phyloP scores from a whole-genome alignment of 2,888 invertebrate species.

The Hoplodrina blanda region DNA sequence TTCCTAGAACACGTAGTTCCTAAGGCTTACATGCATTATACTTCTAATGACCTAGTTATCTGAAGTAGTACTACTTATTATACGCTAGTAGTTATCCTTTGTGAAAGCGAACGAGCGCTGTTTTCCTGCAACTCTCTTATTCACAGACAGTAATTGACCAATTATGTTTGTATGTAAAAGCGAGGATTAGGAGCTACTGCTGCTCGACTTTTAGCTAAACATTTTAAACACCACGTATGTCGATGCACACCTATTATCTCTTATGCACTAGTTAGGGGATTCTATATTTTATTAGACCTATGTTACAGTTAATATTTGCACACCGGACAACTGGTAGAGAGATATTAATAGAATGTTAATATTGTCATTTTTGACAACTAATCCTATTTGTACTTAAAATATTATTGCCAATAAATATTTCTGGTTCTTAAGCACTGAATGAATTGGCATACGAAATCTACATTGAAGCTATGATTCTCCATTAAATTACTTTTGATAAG shows the following conservation, averaged over 20 bases:
- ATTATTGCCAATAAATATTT: no score
- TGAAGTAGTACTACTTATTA: conserved; percentile 48
- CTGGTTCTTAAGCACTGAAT: background rate
- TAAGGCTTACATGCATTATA: conserved; percentile 38
- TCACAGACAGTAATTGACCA: conserved; percentile 59
- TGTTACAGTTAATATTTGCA: no score
- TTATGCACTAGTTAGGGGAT: background rate
- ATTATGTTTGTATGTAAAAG: conserved; percentile 58
- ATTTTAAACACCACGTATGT: conserved; percentile 10
- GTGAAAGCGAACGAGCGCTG: conserved; percentile 57
- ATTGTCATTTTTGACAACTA: no score
- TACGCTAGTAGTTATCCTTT: conserved; percentile 47
- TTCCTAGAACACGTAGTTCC: conserved; percentile 29
- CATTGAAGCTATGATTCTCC: background rate
- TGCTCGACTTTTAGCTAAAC: conserved; percentile 24
- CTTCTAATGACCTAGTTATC: conserved; percentile 53
- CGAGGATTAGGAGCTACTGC: conserved; percentile 34
- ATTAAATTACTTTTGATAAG: background rate
- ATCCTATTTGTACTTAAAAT: no score
- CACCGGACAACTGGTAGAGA: no score
- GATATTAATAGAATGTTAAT: no score
- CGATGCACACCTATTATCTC: background rate
- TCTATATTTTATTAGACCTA: background rate
- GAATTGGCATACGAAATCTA: background rate
- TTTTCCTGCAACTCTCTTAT: conserved; percentile 58